These are phyloP conservation scores for Agrotis exclamationis DNA, from an alignment of 2,888 invertebrate species.

Conservation along the genomic window DNA sequence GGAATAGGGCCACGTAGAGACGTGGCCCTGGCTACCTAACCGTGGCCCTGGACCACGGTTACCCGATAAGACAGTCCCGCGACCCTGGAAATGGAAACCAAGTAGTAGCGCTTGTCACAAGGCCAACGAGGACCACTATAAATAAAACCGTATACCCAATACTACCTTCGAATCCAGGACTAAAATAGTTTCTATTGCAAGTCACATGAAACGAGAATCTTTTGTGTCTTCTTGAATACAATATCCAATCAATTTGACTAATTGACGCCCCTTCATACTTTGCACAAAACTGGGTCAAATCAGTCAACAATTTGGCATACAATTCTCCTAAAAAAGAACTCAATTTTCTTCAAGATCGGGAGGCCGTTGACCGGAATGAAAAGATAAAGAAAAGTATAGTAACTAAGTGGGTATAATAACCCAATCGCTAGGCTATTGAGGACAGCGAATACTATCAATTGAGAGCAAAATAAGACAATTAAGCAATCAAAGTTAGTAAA, in stretches of 20 bases:
- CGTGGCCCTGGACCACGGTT: too few relatives aligned
- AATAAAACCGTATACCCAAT: too few relatives aligned
- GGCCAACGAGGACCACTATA: too few relatives aligned
- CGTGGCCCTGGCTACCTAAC: too few relatives aligned
- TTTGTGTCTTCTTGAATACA: background rate
- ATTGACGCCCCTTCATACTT: constrained; percentile 33
- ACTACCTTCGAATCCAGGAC: too few relatives aligned
- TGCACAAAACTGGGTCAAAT: constrained; percentile 22
- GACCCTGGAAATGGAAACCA: too few relatives aligned
- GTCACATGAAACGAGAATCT: background rate
- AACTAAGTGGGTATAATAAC: constrained; percentile 37
- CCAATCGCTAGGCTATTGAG: constrained; percentile 42
- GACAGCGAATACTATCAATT: constrained; percentile 15
- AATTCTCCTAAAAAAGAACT: constrained; percentile 36
- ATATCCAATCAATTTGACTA: constrained; percentile 25
- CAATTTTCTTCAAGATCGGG: constrained; percentile 15
- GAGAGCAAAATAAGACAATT: constrained; percentile 28
- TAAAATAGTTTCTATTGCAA: too few relatives aligned
- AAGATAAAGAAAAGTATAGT: constrained; percentile 41
- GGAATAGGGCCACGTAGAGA: too few relatives aligned
- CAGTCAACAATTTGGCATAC: constrained; percentile 18
- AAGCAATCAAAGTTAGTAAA: constrained; percentile 22
- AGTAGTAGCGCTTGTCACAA: too few relatives aligned
- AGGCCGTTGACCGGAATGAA: constrained; percentile 34
- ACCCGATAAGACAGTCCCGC: too few relatives aligned